Evolutionary conservation across 2,113 vertebrate genomes (phyloP).

Genomic region (Diadophis punctatus): DNA sequence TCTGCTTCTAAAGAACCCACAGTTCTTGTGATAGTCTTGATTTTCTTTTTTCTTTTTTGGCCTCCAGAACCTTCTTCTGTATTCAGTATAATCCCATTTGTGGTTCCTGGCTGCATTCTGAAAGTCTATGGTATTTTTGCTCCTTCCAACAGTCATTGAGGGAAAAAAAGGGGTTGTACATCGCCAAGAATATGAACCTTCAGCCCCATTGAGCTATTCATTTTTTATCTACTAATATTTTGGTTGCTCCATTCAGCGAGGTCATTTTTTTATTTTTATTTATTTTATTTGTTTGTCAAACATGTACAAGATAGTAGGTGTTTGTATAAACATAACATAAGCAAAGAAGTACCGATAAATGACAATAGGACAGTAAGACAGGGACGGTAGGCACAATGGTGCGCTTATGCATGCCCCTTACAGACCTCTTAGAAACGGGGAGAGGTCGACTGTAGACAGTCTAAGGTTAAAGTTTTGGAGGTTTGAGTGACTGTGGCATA

Average conservation of each 20-base stretch:
- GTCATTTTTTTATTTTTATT: too few relatives aligned
- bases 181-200: not conserved
- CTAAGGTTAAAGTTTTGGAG: too few relatives aligned
- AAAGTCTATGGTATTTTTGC: not conserved
- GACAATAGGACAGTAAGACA: too few relatives aligned
- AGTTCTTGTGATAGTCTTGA: rapidly evolving
- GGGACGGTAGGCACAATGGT: too few relatives aligned
- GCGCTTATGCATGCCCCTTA: too few relatives aligned
- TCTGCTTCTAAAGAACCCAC: not conserved
- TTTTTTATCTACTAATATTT: not conserved
- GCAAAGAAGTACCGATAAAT: too few relatives aligned
- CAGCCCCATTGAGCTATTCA: not conserved
- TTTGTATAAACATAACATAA: too few relatives aligned
- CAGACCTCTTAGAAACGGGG: too few relatives aligned
- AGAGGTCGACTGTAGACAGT: too few relatives aligned
- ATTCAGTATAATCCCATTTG: not conserved
- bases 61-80: too few relatives aligned
- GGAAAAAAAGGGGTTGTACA: rapidly evolving
- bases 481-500: not conserved
- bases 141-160: not conserved
- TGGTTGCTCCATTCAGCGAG: not conserved
- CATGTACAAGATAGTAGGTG: too few relatives aligned
- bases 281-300: too few relatives aligned
- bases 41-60: not conserved
- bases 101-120: not conserved